Percentiles rank a stretch among this genome's conserved stretches.
Evolutionary conservation across 37 sponge, comb jelly and placozoan species (phyloP).

Genomic region (Diacarnus erythraeanus): DNA sequence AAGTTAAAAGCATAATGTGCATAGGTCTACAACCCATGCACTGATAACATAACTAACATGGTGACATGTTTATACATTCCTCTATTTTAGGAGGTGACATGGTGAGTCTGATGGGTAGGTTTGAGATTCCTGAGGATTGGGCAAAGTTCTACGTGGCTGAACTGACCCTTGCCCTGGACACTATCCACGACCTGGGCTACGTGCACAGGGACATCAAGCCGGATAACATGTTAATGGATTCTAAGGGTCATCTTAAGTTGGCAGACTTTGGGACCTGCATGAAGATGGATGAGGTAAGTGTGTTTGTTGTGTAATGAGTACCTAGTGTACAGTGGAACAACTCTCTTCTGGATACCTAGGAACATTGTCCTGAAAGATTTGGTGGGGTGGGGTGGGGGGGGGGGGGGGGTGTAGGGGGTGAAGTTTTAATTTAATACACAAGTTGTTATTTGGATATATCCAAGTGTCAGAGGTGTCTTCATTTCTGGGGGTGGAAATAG

Average conservation of each 20-base stretch:
- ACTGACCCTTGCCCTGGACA: constrained; percentile 88
- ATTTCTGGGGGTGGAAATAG: too few species aligned
- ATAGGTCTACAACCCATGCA: not conserved
- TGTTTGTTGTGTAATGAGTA: not conserved
- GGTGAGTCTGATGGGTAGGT: constrained; percentile 90
- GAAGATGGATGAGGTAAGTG: constrained; percentile 77
- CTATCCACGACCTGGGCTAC: constrained; percentile 91
- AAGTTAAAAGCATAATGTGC: too few species aligned
- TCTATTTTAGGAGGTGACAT: constrained; percentile 85
- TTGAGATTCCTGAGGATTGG: constrained; percentile 95
- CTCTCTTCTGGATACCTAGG: not conserved
- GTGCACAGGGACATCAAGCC: constrained; percentile 99
- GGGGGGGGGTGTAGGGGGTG: not conserved
- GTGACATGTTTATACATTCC: not conserved
- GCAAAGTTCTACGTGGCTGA: constrained; percentile 95
- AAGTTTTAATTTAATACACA: not conserved
- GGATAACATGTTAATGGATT: constrained; percentile 97
- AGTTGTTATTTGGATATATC: too few species aligned
- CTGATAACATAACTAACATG: not conserved
- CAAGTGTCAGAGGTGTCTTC: too few species aligned
- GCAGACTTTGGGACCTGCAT: constrained; percentile 99
- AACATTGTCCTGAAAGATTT: too few species aligned
- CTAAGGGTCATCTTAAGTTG: constrained; percentile 89
- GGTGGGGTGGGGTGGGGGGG: not conserved
- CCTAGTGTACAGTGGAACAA: too few species aligned